Conservation (phyloP, 2,113 vertebrate genomes). For the Takifugu flavidus region DNA sequence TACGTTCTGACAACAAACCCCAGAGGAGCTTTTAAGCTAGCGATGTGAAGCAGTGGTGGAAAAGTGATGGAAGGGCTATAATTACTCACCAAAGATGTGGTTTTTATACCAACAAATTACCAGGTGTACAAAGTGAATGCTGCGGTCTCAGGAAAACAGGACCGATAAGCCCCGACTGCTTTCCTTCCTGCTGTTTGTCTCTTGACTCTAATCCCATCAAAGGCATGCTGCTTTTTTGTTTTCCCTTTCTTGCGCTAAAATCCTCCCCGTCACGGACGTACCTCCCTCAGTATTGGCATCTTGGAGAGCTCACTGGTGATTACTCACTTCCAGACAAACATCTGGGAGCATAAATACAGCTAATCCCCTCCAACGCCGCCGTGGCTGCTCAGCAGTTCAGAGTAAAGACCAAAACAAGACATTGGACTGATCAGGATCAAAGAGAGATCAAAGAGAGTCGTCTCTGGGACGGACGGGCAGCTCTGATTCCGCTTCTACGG, state of each 20-base stretch:
- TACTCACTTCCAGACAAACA: slow-evolving; percentile 59
- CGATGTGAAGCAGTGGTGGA: slow-evolving; percentile 22
- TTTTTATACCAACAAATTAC: slow-evolving; percentile 62
- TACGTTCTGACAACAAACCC: slow-evolving; percentile 43
- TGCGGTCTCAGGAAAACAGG: slow-evolving; percentile 46
- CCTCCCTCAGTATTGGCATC: slow-evolving; percentile 50
- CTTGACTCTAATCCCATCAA: slow-evolving; percentile 68
- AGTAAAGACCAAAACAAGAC: slow-evolving; percentile 45
- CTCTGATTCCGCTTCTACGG: not conserved
- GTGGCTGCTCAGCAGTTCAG: slow-evolving; percentile 18
- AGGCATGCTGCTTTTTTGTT: slow-evolving; percentile 51
- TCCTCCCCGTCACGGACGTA: slow-evolving; percentile 30
- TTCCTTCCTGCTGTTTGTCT: slow-evolving; percentile 52
- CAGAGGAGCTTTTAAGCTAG: slow-evolving; percentile 49
- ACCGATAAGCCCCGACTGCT: slow-evolving; percentile 43
- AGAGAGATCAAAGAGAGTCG: not conserved
- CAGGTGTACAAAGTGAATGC: slow-evolving; percentile 51
- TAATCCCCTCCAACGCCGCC: slow-evolving; percentile 51
- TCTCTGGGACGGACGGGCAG: no score
- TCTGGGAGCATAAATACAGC: slow-evolving; percentile 58
- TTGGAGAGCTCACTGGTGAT: slow-evolving; percentile 47
- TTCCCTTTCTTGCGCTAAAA: slow-evolving; percentile 38
- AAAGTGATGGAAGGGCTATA: slow-evolving; percentile 47
- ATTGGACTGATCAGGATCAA: slow-evolving; percentile 23
- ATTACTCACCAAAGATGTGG: slow-evolving; percentile 53